These are phyloP conservation scores for Leptestheria dahalacensis DNA, from an alignment of 1,140 invertebrate species.

Conservation along the genomic window DNA sequence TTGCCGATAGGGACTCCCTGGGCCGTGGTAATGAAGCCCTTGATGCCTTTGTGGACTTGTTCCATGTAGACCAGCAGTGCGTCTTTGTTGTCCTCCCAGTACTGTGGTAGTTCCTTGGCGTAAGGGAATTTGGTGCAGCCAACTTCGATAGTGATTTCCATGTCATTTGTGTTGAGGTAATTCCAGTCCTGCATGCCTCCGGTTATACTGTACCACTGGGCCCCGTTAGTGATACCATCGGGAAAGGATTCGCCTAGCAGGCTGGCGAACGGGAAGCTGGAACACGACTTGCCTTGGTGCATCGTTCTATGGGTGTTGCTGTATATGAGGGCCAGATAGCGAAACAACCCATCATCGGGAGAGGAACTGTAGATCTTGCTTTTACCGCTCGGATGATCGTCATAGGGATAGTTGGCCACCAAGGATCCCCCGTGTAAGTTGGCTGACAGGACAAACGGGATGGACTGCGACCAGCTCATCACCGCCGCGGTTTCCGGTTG, in stretches of 20 bases:
- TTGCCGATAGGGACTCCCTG: conserved; percentile 30
- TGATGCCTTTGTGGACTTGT: conserved; percentile 30
- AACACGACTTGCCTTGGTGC: conserved; percentile 57
- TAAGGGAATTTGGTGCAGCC: conserved; percentile 84
- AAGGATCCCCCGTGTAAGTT: conserved; percentile 89
- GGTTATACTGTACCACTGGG: conserved; percentile 71
- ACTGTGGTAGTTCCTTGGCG: conserved; percentile 50
- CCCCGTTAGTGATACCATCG: conserved; percentile 81
- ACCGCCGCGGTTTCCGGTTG: conserved; percentile 80
- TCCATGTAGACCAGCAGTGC: conserved; percentile 73
- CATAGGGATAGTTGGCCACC: conserved; percentile 88
- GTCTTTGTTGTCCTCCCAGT: conserved; percentile 80
- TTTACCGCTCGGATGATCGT: conserved; percentile 40
- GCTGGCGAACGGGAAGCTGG: conserved; percentile 26
- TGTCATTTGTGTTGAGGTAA: conserved; percentile 78
- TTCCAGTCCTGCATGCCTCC: conserved; percentile 99
- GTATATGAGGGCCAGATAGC: conserved; percentile 64
- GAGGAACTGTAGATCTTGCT: conserved; percentile 34
- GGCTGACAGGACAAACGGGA: conserved; percentile 89
- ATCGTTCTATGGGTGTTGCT: conserved; percentile 59
- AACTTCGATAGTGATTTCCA: conserved; percentile 89
- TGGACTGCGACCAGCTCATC: conserved; percentile 72
- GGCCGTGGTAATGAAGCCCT: conserved; percentile 15
- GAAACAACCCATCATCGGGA: conserved; percentile 74
- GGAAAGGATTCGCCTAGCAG: conserved; percentile 43